Evolutionary conservation across 2,797 vertebrate species (phyloP).

Genomic region (Tadarida brasiliensis): DNA sequence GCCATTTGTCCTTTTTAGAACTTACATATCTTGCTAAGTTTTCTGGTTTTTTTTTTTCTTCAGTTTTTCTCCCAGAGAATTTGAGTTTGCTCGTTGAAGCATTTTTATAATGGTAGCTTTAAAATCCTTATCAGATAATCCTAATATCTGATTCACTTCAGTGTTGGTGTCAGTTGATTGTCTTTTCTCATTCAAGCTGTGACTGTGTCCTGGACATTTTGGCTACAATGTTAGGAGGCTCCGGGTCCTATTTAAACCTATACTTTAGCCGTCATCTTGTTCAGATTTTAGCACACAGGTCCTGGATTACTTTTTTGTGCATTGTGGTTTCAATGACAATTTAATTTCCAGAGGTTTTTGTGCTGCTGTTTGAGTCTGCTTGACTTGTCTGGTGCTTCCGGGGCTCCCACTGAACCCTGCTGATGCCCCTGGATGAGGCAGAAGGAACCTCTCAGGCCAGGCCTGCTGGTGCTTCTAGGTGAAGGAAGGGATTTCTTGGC

Average conservation of each 20-base stretch:
- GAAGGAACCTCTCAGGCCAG: not conserved
- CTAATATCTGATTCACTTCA: not conserved
- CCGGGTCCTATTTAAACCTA: not conserved
- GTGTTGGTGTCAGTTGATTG: not conserved
- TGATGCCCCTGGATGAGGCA: not conserved
- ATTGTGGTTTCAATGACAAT: not conserved
- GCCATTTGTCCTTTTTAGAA: not conserved
- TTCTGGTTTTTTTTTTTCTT: not conserved
- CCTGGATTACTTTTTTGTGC: not conserved
- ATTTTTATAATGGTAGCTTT: conserved; percentile 10
- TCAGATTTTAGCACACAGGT: not conserved
- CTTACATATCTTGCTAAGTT: not conserved
- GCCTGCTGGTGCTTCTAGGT: not conserved
- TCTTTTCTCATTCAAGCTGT: not conserved
- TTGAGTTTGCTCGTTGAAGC: not conserved
- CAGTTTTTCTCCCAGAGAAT: not conserved
- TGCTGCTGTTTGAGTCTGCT: not conserved
- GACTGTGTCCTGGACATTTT: not conserved
- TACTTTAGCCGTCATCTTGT: not conserved
- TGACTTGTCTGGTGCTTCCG: not conserved
- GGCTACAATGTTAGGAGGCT: not conserved
- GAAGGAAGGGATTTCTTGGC: not conserved
- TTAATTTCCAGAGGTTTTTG: not conserved
- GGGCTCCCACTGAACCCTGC: not conserved
- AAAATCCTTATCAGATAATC: conserved; percentile 5